phyloP scores from a whole-genome alignment of 2,113 vertebrate species.

The Tenrec ecaudatus region DNA sequence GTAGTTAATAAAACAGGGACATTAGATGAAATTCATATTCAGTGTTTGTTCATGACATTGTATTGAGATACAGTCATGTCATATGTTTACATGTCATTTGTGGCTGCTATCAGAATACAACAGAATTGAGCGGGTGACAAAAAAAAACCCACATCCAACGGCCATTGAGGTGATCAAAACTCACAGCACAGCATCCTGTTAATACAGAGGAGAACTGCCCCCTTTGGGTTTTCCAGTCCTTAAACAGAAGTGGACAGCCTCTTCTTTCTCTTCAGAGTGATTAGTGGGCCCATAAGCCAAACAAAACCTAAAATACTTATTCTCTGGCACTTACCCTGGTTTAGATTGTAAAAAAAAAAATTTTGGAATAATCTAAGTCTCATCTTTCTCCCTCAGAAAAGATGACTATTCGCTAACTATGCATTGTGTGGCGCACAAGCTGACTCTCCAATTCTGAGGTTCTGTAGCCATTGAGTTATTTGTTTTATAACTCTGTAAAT shows the following conservation, averaged over 20 bases:
- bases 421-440: background rate
- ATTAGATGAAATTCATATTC: constrained; percentile 13
- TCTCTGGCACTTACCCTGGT: background rate
- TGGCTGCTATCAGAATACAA: background rate
- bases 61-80: background rate
- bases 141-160: too few relatives aligned
- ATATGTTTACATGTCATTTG: background rate
- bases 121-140: background rate
- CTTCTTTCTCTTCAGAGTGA: too few relatives aligned
- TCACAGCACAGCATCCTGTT: too few relatives aligned
- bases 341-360: background rate
- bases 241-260: too few relatives aligned
- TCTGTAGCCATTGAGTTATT: background rate
- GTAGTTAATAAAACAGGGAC: background rate
- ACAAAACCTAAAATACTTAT: background rate
- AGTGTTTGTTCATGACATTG: background rate
- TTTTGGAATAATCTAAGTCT: background rate
- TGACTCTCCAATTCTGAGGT: background rate
- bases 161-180: too few relatives aligned
- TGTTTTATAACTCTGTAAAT: background rate
- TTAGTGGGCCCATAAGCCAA: background rate
- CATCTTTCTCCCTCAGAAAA: background rate
- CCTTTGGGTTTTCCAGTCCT: too few relatives aligned
- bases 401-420: background rate
- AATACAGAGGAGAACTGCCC: too few relatives aligned